Conservation (phyloP, 2,888 invertebrate genomes). For the Leucoptera coffeella region DNA sequence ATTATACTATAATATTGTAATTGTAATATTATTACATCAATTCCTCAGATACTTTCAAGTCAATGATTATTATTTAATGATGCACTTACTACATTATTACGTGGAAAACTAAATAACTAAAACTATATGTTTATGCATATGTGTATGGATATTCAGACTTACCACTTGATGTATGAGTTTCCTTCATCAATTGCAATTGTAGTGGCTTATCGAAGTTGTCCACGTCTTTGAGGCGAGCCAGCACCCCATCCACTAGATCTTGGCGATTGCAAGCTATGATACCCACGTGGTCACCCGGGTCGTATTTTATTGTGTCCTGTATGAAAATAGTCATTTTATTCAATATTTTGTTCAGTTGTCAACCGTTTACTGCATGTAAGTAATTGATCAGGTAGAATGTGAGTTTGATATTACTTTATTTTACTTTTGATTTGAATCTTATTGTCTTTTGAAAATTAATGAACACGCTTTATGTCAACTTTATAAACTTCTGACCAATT, state of each 20-base stretch:
- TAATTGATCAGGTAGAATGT: no score
- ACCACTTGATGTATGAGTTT: slow-evolving; percentile 84
- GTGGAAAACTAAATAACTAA: neutral
- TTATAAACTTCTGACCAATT: no score
- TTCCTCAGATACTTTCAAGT: no score
- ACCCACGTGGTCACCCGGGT: slow-evolving; percentile 91
- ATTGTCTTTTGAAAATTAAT: no score
- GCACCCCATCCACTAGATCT: slow-evolving; percentile 72
- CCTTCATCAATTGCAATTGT: slow-evolving; percentile 77
- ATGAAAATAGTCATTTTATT: no score
- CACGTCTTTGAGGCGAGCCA: slow-evolving; percentile 63
- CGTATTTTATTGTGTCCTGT: slow-evolving; percentile 59
- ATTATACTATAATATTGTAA: no score
- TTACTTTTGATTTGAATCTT: no score
- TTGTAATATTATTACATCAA: no score
- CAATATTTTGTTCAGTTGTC: no score
- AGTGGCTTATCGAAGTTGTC: slow-evolving; percentile 64
- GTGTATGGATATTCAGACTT: slow-evolving; percentile 11
- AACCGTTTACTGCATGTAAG: no score
- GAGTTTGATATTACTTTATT: no score
- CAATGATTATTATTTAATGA: neutral
- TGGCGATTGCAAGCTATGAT: slow-evolving; percentile 79
- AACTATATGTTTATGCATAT: neutral
- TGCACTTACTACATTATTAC: neutral
- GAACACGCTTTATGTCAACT: no score